Evolutionary conservation across 2,888 invertebrate genomes (phyloP).

Genomic region (Amiota communis): DNA sequence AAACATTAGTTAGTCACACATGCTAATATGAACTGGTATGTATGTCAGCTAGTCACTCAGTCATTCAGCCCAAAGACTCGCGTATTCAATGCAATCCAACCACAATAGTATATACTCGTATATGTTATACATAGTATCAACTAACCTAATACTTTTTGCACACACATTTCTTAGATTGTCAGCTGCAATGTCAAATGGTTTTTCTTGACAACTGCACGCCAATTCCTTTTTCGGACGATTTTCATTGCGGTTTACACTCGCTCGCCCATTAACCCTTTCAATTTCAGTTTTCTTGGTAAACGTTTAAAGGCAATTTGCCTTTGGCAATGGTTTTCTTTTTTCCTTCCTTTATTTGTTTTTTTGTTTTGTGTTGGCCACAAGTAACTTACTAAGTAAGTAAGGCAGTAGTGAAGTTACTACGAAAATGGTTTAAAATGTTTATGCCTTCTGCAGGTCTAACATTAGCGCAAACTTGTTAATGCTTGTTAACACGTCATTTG

Average conservation of each 20-base stretch:
- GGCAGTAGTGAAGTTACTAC: constrained; percentile 17
- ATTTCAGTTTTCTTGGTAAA: constrained; percentile 51
- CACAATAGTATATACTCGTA: too few species aligned
- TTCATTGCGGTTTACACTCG: constrained; percentile 11
- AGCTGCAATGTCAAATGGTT: constrained; percentile 18
- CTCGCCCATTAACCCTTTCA: constrained; percentile 23
- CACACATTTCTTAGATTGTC: constrained; percentile 18
- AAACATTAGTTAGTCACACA: too few species aligned
- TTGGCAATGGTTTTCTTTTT: constrained; percentile 21
- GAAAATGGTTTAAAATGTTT: constrained; percentile 32
- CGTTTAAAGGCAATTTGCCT: constrained; percentile 57
- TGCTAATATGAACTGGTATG: too few species aligned
- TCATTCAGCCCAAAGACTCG: constrained; percentile 1
- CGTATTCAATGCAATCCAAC: neutral
- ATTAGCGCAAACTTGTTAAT: constrained; percentile 49
- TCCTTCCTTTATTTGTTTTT: neutral
- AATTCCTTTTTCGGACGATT: constrained; percentile 7
- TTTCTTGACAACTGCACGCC: constrained; percentile 7
- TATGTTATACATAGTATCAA: neutral
- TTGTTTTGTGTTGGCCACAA: neutral
- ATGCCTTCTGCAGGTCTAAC: constrained; percentile 35
- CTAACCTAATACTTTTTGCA: too few species aligned
- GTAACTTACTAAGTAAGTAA: constrained; percentile 18
- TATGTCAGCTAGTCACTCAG: neutral
- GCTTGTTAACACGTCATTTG: constrained; percentile 49